A percentile compares a stretch with the other conserved stretches of the same genome.
Evolutionary conservation across 1,140 invertebrate species (phyloP).

Genomic region (Tetramorium simillimum): DNA sequence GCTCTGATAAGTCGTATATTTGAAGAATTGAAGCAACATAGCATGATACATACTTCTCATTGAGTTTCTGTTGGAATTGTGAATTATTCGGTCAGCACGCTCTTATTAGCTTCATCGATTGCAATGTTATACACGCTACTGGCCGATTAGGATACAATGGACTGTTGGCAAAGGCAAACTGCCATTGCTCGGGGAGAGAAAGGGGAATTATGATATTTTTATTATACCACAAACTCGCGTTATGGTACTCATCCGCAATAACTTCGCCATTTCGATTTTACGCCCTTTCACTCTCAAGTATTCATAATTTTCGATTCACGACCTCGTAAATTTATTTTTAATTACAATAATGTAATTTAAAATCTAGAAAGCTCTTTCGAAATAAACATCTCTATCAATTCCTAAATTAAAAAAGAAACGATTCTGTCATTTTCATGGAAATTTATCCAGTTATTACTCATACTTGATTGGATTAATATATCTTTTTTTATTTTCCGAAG

Average conservation of each 20-base stretch:
- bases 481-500: neutral
- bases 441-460: neutral
- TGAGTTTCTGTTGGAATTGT: conserved; percentile 1
- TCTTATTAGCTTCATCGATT: conserved; percentile 9
- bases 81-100: conserved; percentile 28
- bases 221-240: conserved; percentile 22
- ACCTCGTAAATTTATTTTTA: neutral
- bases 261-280: neutral
- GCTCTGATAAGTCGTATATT: neutral
- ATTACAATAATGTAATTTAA: neutral
- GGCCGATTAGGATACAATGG: neutral
- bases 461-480: neutral
- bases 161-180: neutral
- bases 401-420: neutral
- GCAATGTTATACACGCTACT: conserved; percentile 3
- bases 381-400: no score
- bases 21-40: neutral
- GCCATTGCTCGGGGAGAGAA: neutral
- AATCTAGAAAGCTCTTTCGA: neutral
- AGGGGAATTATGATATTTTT: conserved; percentile 35
- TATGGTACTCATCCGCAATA: neutral
- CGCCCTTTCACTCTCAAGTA: neutral
- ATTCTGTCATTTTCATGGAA: neutral
- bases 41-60: neutral
- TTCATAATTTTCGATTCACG: neutral